A percentile compares a stretch with the other conserved stretches of the same genome.
These are phyloP conservation scores for Parnassius orleans DNA, from an alignment of 2,888 invertebrate genomes.

Conservation along the genomic window DNA sequence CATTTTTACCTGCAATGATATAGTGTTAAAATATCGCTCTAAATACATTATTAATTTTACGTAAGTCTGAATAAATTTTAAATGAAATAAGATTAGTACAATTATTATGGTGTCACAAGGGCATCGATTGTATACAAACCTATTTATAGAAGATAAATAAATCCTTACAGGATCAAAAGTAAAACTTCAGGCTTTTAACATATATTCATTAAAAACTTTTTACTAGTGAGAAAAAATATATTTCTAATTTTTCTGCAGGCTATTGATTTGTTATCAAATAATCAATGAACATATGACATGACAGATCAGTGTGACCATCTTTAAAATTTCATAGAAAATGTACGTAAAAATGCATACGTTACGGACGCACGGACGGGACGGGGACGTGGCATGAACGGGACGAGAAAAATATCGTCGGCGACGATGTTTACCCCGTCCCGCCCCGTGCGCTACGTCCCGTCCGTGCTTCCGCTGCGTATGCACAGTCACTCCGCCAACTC, in stretches of 20 bases:
- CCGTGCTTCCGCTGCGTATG: too few relatives aligned
- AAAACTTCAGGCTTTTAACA: background rate
- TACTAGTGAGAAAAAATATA: background rate
- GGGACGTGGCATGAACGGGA: too few relatives aligned
- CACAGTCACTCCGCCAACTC: too few relatives aligned
- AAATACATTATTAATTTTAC: too few relatives aligned
- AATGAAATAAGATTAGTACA: conserved; percentile 26
- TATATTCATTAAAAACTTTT: conserved; percentile 2
- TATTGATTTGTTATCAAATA: conserved; percentile 21
- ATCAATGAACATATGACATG: conserved; percentile 24
- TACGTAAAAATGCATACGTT: too few relatives aligned
- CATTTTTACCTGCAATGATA: conserved; percentile 58
- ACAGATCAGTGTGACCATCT: too few relatives aligned
- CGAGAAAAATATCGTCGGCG: too few relatives aligned
- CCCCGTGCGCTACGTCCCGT: too few relatives aligned
- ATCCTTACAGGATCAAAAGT: background rate
- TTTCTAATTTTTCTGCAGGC: conserved; percentile 7
- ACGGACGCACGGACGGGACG: too few relatives aligned
- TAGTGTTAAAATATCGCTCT: too few relatives aligned
- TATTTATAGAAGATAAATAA: conserved; percentile 19
- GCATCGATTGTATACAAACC: conserved; percentile 47
- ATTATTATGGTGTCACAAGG: conserved; percentile 38
- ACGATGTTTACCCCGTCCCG: too few relatives aligned
- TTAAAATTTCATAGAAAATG: too few relatives aligned
- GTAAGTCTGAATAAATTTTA: background rate